phyloP scores from a whole-genome alignment of 1,140 invertebrate species.

The Tetramorium alpestre region DNA sequence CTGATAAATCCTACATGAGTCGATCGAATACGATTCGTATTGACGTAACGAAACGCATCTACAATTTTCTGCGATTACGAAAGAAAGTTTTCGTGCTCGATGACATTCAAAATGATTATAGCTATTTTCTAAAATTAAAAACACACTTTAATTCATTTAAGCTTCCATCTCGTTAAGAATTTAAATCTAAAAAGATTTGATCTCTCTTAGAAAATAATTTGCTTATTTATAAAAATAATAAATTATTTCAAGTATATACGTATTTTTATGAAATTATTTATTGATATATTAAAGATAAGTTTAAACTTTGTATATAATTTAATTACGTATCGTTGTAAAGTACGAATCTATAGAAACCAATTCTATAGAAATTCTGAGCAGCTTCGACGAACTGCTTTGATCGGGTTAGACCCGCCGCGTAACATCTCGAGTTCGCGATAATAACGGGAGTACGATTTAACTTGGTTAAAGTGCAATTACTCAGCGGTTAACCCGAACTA shows the following conservation, averaged over 20 bases:
- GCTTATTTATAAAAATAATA: not conserved
- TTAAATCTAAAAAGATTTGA: not conserved
- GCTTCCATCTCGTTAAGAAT: not conserved
- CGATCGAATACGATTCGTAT: conserved; percentile 5
- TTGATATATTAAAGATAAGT: not conserved
- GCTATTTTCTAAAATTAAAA: not conserved
- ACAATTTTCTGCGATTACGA: not conserved
- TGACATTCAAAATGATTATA: not conserved
- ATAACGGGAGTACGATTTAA: conserved; percentile 75
- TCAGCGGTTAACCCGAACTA: conserved; percentile 74
- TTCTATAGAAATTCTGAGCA: conserved; percentile 68
- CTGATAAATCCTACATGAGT: conserved; percentile 40
- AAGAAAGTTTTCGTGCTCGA: not conserved
- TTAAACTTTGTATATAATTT: conserved; percentile 23
- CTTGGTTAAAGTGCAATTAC: conserved; percentile 76
- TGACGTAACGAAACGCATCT: not conserved
- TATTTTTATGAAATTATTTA: not conserved
- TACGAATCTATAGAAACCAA: conserved; percentile 56
- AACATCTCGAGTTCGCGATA: conserved; percentile 72
- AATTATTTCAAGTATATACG: not conserved
- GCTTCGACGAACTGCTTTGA: conserved; percentile 67
- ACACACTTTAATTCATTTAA: not conserved
- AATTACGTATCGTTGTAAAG: conserved; percentile 10
- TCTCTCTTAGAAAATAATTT: not conserved
- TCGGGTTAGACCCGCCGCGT: conserved; percentile 68